Evolutionary conservation across 2,113 vertebrate genomes (phyloP).

Genomic region (Syngnathus typhle): DNA sequence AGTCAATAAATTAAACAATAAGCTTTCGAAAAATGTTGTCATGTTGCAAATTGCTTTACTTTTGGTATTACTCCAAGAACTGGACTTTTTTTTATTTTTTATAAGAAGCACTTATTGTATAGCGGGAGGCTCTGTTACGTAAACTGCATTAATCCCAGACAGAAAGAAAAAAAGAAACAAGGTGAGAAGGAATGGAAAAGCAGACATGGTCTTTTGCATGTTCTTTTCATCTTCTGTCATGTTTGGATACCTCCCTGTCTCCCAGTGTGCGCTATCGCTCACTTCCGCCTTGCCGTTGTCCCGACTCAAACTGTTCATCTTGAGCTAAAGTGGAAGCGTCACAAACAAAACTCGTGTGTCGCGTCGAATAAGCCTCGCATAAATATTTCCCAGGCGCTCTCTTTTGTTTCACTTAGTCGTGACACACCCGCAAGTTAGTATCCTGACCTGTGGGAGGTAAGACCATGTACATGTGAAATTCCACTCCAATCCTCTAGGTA

Average conservation of each 20-base stretch:
- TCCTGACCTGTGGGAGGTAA: conserved; percentile 28
- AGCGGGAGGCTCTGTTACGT: conserved; percentile 3
- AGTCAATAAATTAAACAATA: too few relatives aligned
- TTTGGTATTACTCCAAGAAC: not conserved
- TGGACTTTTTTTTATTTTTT: not conserved
- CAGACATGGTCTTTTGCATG: not conserved
- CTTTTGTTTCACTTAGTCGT: conserved; percentile 5
- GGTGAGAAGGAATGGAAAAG: not conserved
- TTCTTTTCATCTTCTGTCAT: conserved; percentile 22
- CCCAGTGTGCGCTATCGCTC: conserved; percentile 10
- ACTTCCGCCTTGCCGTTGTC: not conserved
- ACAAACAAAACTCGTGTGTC: conserved; percentile 45
- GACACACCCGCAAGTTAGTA: conserved; percentile 34
- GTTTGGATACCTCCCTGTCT: conserved; percentile 14
- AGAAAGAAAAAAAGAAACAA: conserved; percentile 8
- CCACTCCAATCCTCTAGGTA: not conserved
- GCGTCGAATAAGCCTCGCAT: conserved; percentile 27
- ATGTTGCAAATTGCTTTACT: not conserved
- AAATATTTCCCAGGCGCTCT: conserved; percentile 15
- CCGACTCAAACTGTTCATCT: conserved; percentile 8
- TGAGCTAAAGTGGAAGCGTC: conserved; percentile 32
- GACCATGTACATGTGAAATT: conserved; percentile 10
- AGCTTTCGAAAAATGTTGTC: not conserved
- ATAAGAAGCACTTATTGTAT: not conserved
- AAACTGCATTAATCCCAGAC: conserved; percentile 4